Evolutionary conservation across 1,140 invertebrate genomes (phyloP).

Genomic region (Tachypleus tridentatus): DNA sequence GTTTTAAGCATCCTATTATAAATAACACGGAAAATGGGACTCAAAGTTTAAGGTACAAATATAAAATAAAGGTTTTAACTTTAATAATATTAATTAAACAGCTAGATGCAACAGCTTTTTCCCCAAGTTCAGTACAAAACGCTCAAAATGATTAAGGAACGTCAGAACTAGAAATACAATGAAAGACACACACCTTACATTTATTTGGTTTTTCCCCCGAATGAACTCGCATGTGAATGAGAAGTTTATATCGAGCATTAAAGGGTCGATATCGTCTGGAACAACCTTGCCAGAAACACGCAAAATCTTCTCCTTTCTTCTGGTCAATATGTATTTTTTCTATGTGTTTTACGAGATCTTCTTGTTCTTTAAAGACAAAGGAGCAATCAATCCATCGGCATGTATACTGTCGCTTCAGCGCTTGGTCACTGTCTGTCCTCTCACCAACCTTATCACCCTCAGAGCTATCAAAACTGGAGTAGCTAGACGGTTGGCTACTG

Average conservation of each 20-base stretch:
- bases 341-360: constrained; percentile 73
- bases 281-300: constrained; percentile 83
- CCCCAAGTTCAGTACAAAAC: no score
- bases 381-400: constrained; percentile 82
- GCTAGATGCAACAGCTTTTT: not conserved
- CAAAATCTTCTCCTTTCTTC: constrained; percentile 71
- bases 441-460: constrained; percentile 12
- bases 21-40: no score
- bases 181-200: constrained; percentile 62
- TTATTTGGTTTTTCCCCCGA: constrained; percentile 93
- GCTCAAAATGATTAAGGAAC: no score
- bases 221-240: constrained; percentile 93
- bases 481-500: constrained; percentile 15
- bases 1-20: no score
- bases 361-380: constrained; percentile 59
- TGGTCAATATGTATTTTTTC: constrained; percentile 81
- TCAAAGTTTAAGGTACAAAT: not conserved
- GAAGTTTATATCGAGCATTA: constrained; percentile 89
- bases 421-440: not conserved
- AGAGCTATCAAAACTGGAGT: constrained; percentile 18
- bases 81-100: not conserved
- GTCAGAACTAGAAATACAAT: constrained; percentile 5
- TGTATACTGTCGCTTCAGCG: constrained; percentile 1
- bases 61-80: not conserved
- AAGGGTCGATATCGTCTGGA: constrained; percentile 71